Conservation (phyloP, 2,888 invertebrate species). For the Ochropleura leucogaster region DNA sequence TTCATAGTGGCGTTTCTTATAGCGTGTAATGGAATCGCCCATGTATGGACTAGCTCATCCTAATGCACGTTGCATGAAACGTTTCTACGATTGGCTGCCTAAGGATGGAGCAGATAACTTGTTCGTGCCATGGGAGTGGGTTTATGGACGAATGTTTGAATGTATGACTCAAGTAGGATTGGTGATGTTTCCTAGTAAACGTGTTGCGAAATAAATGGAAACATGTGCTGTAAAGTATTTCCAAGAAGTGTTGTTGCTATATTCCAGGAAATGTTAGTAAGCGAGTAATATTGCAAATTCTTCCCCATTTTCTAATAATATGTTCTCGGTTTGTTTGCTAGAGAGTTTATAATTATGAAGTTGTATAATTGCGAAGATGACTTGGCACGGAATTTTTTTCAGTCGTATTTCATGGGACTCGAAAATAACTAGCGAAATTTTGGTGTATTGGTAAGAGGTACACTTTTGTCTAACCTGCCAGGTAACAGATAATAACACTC, state of each 20-base stretch:
- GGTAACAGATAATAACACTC: too few relatives aligned
- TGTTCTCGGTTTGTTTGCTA: not conserved
- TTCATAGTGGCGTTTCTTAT: not conserved
- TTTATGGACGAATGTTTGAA: not conserved
- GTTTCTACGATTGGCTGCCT: not conserved
- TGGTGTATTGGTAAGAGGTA: not conserved
- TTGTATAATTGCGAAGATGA: not conserved
- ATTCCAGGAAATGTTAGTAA: constrained; percentile 36
- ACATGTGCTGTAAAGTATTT: constrained; percentile 30
- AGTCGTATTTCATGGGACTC: not conserved
- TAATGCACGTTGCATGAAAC: not conserved
- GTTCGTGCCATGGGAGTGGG: not conserved
- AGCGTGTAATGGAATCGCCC: not conserved
- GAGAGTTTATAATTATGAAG: not conserved
- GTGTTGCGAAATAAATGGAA: constrained; percentile 21
- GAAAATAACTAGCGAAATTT: not conserved
- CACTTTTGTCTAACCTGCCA: not conserved
- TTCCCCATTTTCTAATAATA: too few relatives aligned
- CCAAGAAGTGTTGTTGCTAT: constrained; percentile 21
- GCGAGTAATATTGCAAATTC: constrained; percentile 7
- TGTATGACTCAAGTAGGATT: constrained; percentile 23
- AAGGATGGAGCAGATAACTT: not conserved
- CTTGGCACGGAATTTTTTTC: not conserved
- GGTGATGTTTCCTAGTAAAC: constrained; percentile 21
- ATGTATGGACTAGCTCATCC: not conserved